Percentiles rank a stretch among this genome's conserved stretches.
These are phyloP conservation scores for Chelonia mydas DNA, from an alignment of 2,797 vertebrate species.

Conservation along the genomic window DNA sequence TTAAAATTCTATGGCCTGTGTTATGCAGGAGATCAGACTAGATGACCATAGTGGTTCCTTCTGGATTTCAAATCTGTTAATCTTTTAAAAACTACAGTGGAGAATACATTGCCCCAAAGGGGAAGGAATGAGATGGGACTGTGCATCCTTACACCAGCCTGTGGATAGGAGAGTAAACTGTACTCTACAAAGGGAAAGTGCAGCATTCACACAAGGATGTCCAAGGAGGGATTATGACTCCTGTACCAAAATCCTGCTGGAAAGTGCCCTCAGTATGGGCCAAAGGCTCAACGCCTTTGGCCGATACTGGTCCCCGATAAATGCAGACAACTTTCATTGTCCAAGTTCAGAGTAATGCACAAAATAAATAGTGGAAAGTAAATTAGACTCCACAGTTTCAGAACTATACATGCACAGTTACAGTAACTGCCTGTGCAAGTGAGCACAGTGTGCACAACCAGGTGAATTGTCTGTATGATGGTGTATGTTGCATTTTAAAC, in stretches of 20 bases:
- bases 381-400: background rate
- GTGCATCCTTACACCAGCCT: background rate
- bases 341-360: background rate
- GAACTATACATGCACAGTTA: background rate
- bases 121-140: background rate
- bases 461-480: fast-evolving
- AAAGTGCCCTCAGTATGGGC: background rate
- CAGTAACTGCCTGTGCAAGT: background rate
- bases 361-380: background rate
- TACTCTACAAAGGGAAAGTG: background rate
- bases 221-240: background rate
- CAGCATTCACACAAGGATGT: background rate
- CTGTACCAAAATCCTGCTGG: background rate
- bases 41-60: background rate
- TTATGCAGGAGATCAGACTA: background rate
- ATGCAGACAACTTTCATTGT: fast-evolving
- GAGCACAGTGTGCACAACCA: background rate
- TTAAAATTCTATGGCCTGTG: background rate
- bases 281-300: background rate
- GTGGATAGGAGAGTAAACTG: background rate
- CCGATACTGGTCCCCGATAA: background rate
- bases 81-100: background rate
- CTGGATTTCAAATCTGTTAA: background rate
- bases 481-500: background rate
- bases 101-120: fast-evolving